Conservation (phyloP, 2,797 vertebrate genomes). For the Alosa sapidissima region DNA sequence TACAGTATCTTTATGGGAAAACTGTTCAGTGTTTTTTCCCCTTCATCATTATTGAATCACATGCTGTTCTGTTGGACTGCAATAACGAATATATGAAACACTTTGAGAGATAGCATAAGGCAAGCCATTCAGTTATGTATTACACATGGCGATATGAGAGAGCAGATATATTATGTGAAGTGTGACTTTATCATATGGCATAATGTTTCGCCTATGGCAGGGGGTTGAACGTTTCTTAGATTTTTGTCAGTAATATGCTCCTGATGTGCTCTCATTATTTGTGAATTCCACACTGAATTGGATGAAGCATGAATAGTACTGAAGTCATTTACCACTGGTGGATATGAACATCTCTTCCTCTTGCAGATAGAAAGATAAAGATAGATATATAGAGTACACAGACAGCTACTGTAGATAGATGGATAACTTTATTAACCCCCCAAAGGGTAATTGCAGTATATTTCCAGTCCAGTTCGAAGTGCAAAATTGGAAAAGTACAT, state of each 20-base stretch:
- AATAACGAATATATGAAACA: slow-evolving; percentile 9
- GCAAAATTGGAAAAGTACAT: neutral
- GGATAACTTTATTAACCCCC: neutral
- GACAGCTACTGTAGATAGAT: too few species aligned
- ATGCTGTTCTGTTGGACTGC: neutral
- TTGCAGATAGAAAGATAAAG: too few species aligned
- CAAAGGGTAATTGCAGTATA: neutral
- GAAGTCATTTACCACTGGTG: neutral
- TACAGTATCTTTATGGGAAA: neutral
- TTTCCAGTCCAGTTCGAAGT: neutral
- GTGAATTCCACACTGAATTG: neutral
- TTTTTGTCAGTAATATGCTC: neutral
- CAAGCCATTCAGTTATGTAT: neutral
- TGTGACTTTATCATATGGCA: neutral
- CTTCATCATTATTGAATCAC: neutral
- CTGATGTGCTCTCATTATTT: neutral
- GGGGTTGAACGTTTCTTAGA: neutral
- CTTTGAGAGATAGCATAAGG: neutral
- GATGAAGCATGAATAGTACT: neutral
- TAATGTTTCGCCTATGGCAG: neutral
- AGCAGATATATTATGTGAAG: slow-evolving; percentile 1
- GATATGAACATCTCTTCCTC: neutral
- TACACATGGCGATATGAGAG: neutral
- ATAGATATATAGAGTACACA: neutral
- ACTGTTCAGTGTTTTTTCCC: neutral